Conservation (phyloP, 2,113 vertebrate species). For the Sapayoa aenigma region DNA sequence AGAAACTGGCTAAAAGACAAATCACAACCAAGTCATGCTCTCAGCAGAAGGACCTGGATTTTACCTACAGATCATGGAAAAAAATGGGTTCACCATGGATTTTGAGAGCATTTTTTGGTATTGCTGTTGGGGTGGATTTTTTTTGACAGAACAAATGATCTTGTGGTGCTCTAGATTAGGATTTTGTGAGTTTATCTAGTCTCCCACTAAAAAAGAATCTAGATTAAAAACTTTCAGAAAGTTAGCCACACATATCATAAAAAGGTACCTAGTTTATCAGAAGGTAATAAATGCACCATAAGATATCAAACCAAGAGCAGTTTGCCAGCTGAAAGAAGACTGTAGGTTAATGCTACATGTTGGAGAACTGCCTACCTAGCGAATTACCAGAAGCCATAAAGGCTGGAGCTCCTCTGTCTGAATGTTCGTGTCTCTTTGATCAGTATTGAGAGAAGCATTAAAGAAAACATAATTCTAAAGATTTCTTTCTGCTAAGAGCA, state of each 20-base stretch:
- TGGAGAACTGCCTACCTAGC: background rate
- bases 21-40: background rate
- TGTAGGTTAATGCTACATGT: background rate
- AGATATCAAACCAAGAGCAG: background rate
- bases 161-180: background rate
- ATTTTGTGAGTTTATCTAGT: background rate
- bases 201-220: background rate
- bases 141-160: background rate
- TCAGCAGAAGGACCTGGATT: background rate
- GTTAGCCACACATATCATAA: background rate
- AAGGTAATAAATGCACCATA: background rate
- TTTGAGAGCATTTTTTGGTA: background rate
- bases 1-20: background rate
- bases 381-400: background rate
- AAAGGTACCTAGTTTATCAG: background rate
- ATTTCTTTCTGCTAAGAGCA: background rate
- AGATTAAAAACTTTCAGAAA: background rate
- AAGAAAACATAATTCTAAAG: background rate
- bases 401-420: rapidly evolving
- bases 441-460: background rate
- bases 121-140: too few relatives aligned
- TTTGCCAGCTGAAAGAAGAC: background rate
- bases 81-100: background rate
- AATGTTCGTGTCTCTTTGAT: background rate
- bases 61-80: background rate